Base-by-base conservation (phyloP, 2,888 invertebrate species). In the Heliconius ethilla region DNA sequence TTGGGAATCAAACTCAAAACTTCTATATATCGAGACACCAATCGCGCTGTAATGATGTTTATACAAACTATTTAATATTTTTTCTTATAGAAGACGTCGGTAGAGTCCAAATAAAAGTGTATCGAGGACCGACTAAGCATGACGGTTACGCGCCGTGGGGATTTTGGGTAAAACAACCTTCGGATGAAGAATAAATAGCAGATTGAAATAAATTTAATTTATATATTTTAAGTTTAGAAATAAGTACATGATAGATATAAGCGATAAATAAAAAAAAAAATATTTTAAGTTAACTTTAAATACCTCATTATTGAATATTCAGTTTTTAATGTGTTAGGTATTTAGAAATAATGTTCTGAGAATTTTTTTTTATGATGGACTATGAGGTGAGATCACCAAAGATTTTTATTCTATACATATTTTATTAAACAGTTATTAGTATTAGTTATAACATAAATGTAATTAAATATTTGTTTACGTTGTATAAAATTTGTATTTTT, bases 41-140 rank as follows among this genome's bases (percentile, higher is more conserved):
- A 55, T 51, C 5, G 4, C 22, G n/a, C n/a, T n/a, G n/a, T n/a
- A n/a, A 11, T 9, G 11, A 11, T 67, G 5, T 67, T 37, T 37
- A 25, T 11, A 5, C 40, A 67, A 67, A 37, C 1, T 22, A n/a
- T 37, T 13, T 69, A 69, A 72, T 51, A 45, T 15, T 40, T 37
- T 59, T 74, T 74, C n/a, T 63, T 85, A 45, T 88, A 95, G 95
- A 95, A 83, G 95, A 96, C 81, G 92, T 94, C 22, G 95, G 95
- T 4, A 89, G 96, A 75, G 96, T 97, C 2, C 96, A 96, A 90
- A 96, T 97, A 81, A 97, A 97, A 89, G 96, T 97, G 65, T 97
- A 96, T 89, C 90, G 97, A 81, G 97, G 97, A 0, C 96, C 97
- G 0, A 95, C 96, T 2, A 95, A 96, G 83, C 92, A 95, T 81